phyloP scores from a whole-genome alignment of 1,140 invertebrate genomes.

The Agrypnia vestita region DNA sequence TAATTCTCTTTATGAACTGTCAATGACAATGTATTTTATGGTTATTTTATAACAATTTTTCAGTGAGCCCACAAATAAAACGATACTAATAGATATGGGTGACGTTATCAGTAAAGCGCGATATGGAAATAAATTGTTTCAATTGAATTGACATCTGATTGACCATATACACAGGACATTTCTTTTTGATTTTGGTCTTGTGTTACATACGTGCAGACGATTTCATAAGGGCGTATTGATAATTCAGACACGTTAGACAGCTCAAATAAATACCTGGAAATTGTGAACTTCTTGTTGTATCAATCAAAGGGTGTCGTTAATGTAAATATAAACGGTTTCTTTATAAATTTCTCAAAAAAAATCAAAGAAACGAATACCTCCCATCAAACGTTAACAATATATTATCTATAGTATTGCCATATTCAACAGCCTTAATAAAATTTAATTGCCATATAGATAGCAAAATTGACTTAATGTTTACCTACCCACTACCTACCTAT shows the following conservation, averaged over 20 bases:
- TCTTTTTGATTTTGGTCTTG: background rate
- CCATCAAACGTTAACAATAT: background rate
- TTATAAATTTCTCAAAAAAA: conserved; percentile 20
- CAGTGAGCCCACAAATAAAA: no score
- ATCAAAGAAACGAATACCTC: background rate
- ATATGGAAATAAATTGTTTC: background rate
- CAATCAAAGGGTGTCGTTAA: background rate
- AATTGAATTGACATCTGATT: conserved; percentile 24
- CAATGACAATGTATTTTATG: conserved; percentile 1
- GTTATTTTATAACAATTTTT: no score
- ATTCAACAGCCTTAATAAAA: background rate
- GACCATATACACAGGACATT: conserved; percentile 9
- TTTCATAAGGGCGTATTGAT: conserved; percentile 7
- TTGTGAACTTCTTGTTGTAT: background rate
- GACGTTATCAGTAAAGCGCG: background rate
- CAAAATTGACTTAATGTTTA: background rate
- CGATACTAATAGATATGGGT: background rate
- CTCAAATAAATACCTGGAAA: conserved; percentile 1
- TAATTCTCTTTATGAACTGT: background rate
- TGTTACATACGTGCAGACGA: conserved; percentile 16
- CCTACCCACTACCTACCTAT: no score
- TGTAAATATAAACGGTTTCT: background rate
- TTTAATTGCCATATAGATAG: background rate
- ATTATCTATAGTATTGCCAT: background rate
- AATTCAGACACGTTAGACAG: background rate